phyloP scores from a whole-genome alignment of 2,113 vertebrate species.

The Pelodiscus sinensis region DNA sequence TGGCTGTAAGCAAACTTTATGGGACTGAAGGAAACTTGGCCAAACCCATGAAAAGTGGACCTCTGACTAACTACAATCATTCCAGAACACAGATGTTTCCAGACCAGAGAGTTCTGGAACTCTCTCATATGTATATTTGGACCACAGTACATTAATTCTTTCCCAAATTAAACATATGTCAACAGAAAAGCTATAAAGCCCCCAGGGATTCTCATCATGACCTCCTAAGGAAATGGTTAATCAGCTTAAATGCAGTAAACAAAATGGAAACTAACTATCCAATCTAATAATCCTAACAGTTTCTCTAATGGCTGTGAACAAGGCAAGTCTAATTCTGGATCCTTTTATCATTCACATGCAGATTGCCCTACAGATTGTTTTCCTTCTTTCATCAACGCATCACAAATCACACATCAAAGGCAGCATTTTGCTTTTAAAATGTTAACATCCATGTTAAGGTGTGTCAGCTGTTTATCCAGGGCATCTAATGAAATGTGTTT shows the following conservation, averaged over 20 bases:
- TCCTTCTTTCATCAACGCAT: not conserved
- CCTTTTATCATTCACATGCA: not conserved
- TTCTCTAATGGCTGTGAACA: not conserved
- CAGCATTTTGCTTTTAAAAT: not conserved
- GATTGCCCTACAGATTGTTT: not conserved
- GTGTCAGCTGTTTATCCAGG: not conserved
- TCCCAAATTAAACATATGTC: constrained; percentile 9
- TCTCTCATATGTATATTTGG: not conserved
- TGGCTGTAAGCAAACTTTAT: too few species aligned
- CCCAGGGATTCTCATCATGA: not conserved
- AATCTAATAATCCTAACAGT: not conserved
- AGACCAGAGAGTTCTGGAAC: too few species aligned
- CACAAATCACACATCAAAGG: not conserved
- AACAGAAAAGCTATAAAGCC: not conserved
- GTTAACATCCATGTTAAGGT: not conserved
- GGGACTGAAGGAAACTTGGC: too few species aligned
- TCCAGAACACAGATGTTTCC: too few species aligned
- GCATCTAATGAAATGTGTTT: not conserved
- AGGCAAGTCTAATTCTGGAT: not conserved
- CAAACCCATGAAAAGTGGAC: too few species aligned
- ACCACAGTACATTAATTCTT: not conserved
- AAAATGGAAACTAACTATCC: not conserved
- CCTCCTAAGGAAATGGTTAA: not conserved
- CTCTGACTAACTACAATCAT: too few species aligned
- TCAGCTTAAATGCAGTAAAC: not conserved